Conservation (phyloP, 2,888 invertebrate species). For the Apotomis turbidana region DNA sequence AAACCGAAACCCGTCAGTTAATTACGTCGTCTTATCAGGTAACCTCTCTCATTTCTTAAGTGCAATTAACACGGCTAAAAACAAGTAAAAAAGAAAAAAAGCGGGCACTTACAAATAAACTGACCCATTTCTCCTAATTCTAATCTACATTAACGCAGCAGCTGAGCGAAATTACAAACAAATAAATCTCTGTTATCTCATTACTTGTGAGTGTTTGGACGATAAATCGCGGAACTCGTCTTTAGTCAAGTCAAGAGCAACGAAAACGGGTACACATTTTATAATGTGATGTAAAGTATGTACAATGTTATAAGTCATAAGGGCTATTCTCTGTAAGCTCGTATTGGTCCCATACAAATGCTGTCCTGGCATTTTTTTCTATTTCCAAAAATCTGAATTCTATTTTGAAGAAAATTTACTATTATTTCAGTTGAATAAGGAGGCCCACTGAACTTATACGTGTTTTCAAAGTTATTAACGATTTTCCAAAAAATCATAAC, state of each 20-base stretch:
- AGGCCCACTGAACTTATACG: too few relatives aligned
- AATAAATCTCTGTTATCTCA: conserved; percentile 40
- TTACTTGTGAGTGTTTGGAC: conserved; percentile 34
- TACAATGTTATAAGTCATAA: too few relatives aligned
- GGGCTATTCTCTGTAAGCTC: too few relatives aligned
- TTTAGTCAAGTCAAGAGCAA: background rate
- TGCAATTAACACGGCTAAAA: conserved; percentile 32
- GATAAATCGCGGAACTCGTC: conserved; percentile 30
- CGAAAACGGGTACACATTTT: too few relatives aligned
- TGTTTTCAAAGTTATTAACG: too few relatives aligned
- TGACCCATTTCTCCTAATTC: conserved; percentile 39
- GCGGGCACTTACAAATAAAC: conserved; percentile 37
- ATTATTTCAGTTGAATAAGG: too few relatives aligned
- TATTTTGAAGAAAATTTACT: too few relatives aligned
- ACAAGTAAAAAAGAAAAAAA: conserved; percentile 12
- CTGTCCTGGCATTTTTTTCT: too few relatives aligned
- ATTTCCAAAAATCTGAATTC: too few relatives aligned
- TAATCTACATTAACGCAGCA: conserved; percentile 40
- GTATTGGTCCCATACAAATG: too few relatives aligned
- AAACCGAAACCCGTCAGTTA: conserved; percentile 9
- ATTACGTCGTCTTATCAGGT: conserved; percentile 17
- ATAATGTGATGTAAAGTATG: too few relatives aligned
- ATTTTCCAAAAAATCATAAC: too few relatives aligned
- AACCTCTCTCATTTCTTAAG: conserved; percentile 21
- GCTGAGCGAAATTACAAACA: conserved; percentile 40